Conservation (phyloP, 2,113 vertebrate species). For the Sinocyclocheilus maitianheensis region DNA sequence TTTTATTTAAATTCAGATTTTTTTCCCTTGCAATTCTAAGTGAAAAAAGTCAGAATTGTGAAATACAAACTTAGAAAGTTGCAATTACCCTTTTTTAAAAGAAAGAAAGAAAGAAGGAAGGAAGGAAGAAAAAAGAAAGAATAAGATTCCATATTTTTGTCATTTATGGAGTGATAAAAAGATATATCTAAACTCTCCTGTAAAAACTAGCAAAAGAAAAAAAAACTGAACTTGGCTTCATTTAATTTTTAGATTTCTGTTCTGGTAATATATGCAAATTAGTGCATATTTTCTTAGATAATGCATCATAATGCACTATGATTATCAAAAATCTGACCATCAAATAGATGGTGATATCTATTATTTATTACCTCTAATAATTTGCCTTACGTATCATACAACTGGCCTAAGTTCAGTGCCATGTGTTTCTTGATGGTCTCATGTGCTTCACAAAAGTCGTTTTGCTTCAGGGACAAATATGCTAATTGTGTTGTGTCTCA, state of each 20-base stretch:
- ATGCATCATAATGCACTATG: neutral
- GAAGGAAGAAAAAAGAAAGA: too few species aligned
- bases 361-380: neutral
- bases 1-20: too few species aligned
- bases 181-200: neutral
- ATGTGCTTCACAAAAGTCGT: neutral
- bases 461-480: constrained; percentile 4
- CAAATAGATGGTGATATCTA: neutral
- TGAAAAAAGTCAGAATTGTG: too few species aligned
- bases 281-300: neutral
- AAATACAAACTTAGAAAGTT: too few species aligned
- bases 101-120: too few species aligned
- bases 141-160: too few species aligned
- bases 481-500: constrained; percentile 10
- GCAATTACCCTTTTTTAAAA: too few species aligned
- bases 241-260: neutral
- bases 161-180: neutral
- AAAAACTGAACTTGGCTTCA: neutral
- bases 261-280: neutral
- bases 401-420: neutral
- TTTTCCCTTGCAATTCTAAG: too few species aligned
- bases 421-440: neutral
- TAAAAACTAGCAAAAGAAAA: neutral
- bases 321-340: neutral
- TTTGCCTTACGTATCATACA: neutral